phyloP scores from a whole-genome alignment of 2,113 vertebrate species.

The Myrmecophaga tridactyla region DNA sequence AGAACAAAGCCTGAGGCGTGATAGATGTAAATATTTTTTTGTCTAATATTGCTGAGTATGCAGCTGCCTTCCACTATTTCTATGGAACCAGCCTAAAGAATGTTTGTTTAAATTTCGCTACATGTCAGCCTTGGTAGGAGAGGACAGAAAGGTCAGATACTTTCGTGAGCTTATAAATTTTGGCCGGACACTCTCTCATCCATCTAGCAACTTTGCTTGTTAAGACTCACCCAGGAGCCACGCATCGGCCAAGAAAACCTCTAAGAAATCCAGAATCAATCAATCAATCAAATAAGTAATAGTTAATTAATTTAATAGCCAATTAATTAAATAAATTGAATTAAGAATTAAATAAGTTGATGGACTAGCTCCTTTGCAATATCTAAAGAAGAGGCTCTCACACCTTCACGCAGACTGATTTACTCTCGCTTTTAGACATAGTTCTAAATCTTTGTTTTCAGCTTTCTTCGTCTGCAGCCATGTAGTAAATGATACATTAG shows the following conservation, averaged over 20 bases:
- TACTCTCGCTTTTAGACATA: neutral
- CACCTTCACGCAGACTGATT: neutral
- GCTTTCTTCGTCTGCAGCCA: neutral
- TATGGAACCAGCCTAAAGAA: neutral
- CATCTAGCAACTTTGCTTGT: neutral
- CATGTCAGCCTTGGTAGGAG: neutral
- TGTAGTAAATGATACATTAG: neutral
- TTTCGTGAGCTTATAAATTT: neutral
- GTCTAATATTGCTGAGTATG: neutral
- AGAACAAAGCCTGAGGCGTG: constrained; percentile 5
- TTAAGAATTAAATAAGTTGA: neutral
- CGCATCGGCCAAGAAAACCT: neutral
- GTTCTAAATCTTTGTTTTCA: neutral
- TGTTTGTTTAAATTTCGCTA: neutral
- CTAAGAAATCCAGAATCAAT: neutral
- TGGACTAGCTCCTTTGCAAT: neutral
- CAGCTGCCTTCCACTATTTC: neutral
- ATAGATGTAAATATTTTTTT: neutral
- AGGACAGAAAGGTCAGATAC: neutral
- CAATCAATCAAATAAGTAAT: neutral
- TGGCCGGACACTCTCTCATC: neutral
- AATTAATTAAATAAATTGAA: too few relatives aligned
- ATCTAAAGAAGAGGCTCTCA: neutral
- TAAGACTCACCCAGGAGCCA: neutral
- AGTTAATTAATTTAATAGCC: too few relatives aligned